These are phyloP conservation scores for Tuberolachnus salignus DNA, from an alignment of 2,888 invertebrate genomes.

Conservation along the genomic window DNA sequence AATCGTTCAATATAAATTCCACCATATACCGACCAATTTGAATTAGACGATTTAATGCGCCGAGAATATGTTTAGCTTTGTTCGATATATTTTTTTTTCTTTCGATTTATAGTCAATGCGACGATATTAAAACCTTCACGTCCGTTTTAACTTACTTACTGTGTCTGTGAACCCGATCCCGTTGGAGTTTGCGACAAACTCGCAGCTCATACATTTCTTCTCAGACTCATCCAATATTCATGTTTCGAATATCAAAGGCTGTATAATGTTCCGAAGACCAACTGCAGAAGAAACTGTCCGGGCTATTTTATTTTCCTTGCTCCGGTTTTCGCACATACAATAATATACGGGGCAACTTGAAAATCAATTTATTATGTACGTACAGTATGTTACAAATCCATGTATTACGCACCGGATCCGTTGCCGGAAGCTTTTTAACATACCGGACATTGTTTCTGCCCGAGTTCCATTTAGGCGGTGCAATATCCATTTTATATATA, in stretches of 20 bases:
- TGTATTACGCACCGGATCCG: not conserved
- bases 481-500: too few species aligned
- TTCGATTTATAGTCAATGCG: not conserved
- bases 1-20: too few species aligned
- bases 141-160: too few species aligned
- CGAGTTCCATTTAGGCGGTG: not conserved
- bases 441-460: not conserved
- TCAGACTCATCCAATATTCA: conserved; percentile 41
- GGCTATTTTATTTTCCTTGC: conserved; percentile 16
- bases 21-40: too few species aligned
- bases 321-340: not conserved
- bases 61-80: not conserved
- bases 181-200: not conserved
- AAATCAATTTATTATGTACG: conserved; percentile 14
- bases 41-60: too few species aligned
- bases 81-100: not conserved
- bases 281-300: not conserved
- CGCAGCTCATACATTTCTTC: conserved; percentile 8
- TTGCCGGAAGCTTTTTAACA: not conserved
- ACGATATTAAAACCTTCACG: not conserved
- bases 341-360: not conserved
- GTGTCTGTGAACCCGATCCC: too few species aligned
- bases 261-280: conserved; percentile 21
- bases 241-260: conserved; percentile 36
- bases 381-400: not conserved